These are phyloP conservation scores for Orchesella flavescens DNA, from an alignment of 2,888 invertebrate species.

Conservation along the genomic window DNA sequence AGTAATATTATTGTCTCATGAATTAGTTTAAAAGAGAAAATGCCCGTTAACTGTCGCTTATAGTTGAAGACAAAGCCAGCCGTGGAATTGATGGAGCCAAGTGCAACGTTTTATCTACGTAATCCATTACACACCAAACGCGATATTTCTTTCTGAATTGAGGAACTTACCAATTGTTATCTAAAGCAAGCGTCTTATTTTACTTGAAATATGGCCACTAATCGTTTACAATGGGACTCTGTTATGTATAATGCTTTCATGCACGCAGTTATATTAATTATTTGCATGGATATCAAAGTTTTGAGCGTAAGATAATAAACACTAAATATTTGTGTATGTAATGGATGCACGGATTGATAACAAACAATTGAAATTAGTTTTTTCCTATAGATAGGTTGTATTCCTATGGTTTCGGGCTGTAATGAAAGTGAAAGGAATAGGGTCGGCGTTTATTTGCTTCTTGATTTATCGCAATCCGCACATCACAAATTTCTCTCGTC, in stretches of 20 bases:
- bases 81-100: slow-evolving; percentile 36
- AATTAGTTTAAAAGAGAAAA: slow-evolving; percentile 40
- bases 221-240: background rate
- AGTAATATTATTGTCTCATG: slow-evolving; percentile 49
- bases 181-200: slow-evolving; percentile 34
- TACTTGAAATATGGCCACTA: slow-evolving; percentile 37
- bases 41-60: slow-evolving; percentile 35
- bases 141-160: slow-evolving; percentile 39
- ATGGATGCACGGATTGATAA: background rate
- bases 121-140: background rate
- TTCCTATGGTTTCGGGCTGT: background rate
- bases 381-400: no score
- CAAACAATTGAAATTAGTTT: no score
- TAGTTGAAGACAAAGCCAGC: slow-evolving; percentile 26
- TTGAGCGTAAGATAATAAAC: background rate
- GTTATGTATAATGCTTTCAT: background rate
- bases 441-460: slow-evolving; percentile 43
- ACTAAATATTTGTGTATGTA: background rate
- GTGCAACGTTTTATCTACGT: slow-evolving; percentile 12
- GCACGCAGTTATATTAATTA: background rate
- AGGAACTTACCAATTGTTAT: slow-evolving; percentile 46
- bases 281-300: background rate
- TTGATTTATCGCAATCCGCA: slow-evolving; percentile 55
- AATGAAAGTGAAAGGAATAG: slow-evolving; percentile 54
- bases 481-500: slow-evolving; percentile 53